These are phyloP conservation scores for Gouania willdenowi DNA, from an alignment of 2,797 vertebrate species.

Conservation along the genomic window DNA sequence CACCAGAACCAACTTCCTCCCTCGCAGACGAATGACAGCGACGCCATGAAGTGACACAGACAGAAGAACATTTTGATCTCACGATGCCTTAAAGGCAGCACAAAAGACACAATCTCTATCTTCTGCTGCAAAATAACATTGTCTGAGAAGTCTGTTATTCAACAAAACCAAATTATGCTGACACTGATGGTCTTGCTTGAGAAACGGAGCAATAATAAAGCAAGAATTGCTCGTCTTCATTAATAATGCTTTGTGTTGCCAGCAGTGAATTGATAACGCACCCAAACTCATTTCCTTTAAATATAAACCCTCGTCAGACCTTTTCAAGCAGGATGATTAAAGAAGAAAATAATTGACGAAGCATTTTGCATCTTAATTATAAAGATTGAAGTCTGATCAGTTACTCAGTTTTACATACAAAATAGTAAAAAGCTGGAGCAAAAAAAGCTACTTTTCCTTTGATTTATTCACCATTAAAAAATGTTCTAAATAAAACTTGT, in stretches of 20 bases:
- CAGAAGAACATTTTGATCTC: constrained; percentile 43
- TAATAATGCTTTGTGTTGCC: constrained; percentile 46
- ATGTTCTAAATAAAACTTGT: too few species aligned
- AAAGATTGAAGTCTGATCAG: too few species aligned
- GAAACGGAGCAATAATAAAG: constrained; percentile 50
- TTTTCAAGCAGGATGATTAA: constrained; percentile 22
- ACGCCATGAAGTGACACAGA: constrained; percentile 25
- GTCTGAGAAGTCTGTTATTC: constrained; percentile 52
- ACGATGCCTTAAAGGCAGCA: constrained; percentile 22
- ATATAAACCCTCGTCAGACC: constrained; percentile 42
- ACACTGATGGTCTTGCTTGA: constrained; percentile 51
- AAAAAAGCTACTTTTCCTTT: too few species aligned
- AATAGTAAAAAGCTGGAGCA: too few species aligned
- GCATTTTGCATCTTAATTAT: too few species aligned
- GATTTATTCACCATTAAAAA: too few species aligned
- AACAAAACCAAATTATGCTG: constrained; percentile 62
- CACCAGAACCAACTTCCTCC: too few species aligned
- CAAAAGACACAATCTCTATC: constrained; percentile 50
- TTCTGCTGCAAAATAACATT: constrained; percentile 39
- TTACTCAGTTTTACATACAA: too few species aligned
- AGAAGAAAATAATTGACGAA: background rate
- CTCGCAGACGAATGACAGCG: constrained; percentile 15
- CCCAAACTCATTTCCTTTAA: constrained; percentile 60
- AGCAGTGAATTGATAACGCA: constrained; percentile 42
- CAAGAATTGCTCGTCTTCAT: constrained; percentile 52